Evolutionary conservation across 2,797 vertebrate species (phyloP), one percentile per base, ranked within the genome.

Genomic region (Coregonus sp.): DNA sequence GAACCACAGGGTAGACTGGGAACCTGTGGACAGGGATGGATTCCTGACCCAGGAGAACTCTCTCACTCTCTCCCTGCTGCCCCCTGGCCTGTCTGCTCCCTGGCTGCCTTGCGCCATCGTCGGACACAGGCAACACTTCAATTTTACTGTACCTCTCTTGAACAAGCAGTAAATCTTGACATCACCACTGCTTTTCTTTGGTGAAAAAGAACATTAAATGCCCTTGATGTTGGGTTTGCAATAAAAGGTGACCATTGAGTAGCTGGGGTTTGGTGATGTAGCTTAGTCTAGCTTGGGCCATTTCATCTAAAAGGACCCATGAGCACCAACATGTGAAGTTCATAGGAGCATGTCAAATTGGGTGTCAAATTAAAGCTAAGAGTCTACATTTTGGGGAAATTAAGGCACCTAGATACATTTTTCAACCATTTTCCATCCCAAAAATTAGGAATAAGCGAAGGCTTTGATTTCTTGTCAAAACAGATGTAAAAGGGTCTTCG

Each of bases 231-330:
- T n/a, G 12, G 31, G 4, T 1, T 6, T 31, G 18, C 67, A 74
- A 66, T 80, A 73, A 76, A 76, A 78, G 75, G 37, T 51, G 2
- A 47, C 37, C 77, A 69, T 84, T 78, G 72, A 78, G 69, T 37
- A 16, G 37, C 33, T 18, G 65, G 25, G 70, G 56, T n/a, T 70
- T 50, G 47, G 47, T 65, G 51, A 68, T 18, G 33, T 2, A 15
- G 20, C n/a, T 33, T 18, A 11, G 29, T 15, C 67, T 68, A 54
- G 50, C 79, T 75, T 69, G 72, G 40, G 40, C 37, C 6, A 40
- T 5, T 7, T 47, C 40, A 40, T 40, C 40, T 47, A 12, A 47
- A 47, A 47, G 9, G 9, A 11, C 40, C 40, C 9, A 47, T 47
- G 40, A 47, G 2, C 40, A 47, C 40, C 9, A 47, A 47, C 40